A percentile compares a stretch with the other conserved stretches of the same genome.
Evolutionary conservation across 2,888 invertebrate species (phyloP).

Genomic region (Polyommatus iphigenia): DNA sequence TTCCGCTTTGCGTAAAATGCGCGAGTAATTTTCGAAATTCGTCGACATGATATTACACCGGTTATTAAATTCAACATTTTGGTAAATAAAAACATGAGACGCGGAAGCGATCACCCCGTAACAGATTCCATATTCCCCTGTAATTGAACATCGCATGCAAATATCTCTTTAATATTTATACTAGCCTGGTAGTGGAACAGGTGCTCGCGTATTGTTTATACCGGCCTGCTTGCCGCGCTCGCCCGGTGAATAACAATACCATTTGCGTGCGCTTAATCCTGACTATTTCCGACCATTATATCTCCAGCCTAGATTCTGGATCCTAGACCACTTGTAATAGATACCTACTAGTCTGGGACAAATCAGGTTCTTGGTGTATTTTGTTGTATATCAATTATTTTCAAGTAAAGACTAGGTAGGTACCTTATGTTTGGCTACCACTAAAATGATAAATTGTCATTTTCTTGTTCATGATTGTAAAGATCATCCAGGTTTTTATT

Average conservation of each 20-base stretch:
- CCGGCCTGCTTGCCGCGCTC: background rate
- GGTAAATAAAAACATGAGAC: conserved; percentile 35
- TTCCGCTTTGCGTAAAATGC: background rate
- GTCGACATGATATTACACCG: background rate
- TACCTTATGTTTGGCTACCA: background rate
- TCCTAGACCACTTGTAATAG: background rate
- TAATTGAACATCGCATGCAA: conserved; percentile 76
- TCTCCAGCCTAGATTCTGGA: background rate
- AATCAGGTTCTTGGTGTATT: no score
- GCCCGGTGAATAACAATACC: background rate
- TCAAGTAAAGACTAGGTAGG: background rate
- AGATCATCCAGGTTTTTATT: no score
- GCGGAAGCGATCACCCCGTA: conserved; percentile 55
- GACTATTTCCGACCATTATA: background rate
- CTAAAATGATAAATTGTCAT: no score
- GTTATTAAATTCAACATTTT: background rate
- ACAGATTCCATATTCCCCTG: conserved; percentile 64
- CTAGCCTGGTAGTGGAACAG: conserved; percentile 60
- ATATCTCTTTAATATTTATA: conserved; percentile 73
- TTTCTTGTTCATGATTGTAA: no score
- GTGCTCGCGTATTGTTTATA: conserved; percentile 46
- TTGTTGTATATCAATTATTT: no score
- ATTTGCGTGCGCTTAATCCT: background rate
- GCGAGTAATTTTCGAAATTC: background rate
- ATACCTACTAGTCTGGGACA: no score